These are phyloP conservation scores for Amiota communis DNA, from an alignment of 2,888 invertebrate species.

Conservation along the genomic window DNA sequence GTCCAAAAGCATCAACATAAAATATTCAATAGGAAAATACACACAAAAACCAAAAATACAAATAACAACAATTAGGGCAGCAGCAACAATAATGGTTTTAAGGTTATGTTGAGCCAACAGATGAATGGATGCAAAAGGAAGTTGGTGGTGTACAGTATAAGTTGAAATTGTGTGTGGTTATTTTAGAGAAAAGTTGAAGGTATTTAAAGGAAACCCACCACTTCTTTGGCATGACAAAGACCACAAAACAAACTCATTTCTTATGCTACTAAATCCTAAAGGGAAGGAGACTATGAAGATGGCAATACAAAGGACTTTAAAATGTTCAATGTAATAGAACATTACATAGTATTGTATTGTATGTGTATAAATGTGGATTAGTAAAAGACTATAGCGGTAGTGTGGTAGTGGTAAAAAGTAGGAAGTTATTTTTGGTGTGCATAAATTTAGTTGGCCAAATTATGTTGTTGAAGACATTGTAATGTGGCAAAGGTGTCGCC, in stretches of 20 bases:
- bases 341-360: background rate
- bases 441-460: conserved; percentile 56
- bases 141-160: too few relatives aligned
- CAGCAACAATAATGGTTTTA: background rate
- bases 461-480: conserved; percentile 47
- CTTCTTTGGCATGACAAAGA: conserved; percentile 36
- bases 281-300: background rate
- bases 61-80: conserved; percentile 22
- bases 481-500: conserved; percentile 40
- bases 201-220: conserved; percentile 41
- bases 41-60: conserved; percentile 21
- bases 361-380: too few relatives aligned
- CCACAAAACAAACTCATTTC: conserved; percentile 41
- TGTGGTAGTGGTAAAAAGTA: too few relatives aligned
- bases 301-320: conserved; percentile 38
- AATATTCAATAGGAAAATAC: conserved; percentile 11
- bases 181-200: conserved; percentile 31
- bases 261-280: conserved; percentile 30
- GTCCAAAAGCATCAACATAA: conserved; percentile 21
- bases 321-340: conserved; percentile 22
- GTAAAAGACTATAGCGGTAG: too few relatives aligned
- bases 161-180: background rate
- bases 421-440: conserved; percentile 32
- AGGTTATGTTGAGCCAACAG: background rate
- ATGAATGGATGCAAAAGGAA: too few relatives aligned